These are phyloP conservation scores for Galago senegalensis DNA, from an alignment of 2,797 vertebrate genomes.

Conservation along the genomic window DNA sequence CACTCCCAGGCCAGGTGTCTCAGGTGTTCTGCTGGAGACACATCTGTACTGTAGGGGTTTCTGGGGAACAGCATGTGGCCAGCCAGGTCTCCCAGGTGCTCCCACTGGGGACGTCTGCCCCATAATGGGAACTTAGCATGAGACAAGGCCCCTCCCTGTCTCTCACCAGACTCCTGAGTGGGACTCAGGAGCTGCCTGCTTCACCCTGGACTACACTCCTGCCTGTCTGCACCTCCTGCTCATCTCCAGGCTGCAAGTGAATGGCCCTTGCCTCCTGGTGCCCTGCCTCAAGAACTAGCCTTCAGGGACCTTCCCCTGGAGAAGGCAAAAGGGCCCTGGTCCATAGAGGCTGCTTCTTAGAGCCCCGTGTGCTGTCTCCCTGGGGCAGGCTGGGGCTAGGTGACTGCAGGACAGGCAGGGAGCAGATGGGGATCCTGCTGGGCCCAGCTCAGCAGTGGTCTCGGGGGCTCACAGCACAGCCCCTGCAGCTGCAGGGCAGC, in stretches of 20 bases:
- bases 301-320: too few species aligned
- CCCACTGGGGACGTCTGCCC: neutral
- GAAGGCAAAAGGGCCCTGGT: too few species aligned
- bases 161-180: neutral
- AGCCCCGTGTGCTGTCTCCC: neutral
- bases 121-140: too few species aligned
- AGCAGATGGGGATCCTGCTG: neutral
- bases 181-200: neutral
- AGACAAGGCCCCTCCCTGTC: neutral
- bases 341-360: too few species aligned
- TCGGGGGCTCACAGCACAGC: neutral
- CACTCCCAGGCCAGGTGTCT: neutral
- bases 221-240: neutral
- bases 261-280: too few species aligned
- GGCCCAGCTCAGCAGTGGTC: neutral
- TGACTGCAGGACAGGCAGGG: too few species aligned
- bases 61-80: neutral
- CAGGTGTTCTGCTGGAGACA: neutral
- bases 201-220: too few species aligned
- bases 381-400: neutral
- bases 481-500: neutral
- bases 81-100: neutral
- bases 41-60: neutral
- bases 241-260: neutral
- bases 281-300: too few species aligned